A percentile compares a stretch with the other conserved stretches of the same genome.
Conservation (phyloP, 2,113 vertebrate species). For the Toxotes chatareus region DNA sequence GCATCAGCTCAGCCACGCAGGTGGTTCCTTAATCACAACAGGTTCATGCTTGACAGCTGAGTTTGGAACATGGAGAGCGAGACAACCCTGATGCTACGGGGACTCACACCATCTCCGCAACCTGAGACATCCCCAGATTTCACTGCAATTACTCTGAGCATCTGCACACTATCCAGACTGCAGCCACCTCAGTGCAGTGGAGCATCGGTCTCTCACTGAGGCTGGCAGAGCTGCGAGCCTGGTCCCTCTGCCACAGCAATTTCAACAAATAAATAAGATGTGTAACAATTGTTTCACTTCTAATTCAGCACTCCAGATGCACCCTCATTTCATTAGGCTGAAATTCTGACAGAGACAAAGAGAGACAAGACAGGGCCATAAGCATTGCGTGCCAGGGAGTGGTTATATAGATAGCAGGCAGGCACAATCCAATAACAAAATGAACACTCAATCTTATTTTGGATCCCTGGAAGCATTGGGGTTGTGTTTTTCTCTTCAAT, state of each 20-base stretch:
- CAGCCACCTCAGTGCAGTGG: conserved; percentile 38
- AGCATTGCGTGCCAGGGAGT: conserved; percentile 51
- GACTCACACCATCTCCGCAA: neutral
- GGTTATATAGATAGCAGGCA: conserved; percentile 48
- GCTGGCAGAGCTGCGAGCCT: conserved; percentile 9
- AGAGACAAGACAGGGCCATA: conserved; percentile 46
- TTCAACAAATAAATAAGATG: conserved; percentile 57
- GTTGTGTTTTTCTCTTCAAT: conserved; percentile 51
- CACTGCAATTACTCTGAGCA: conserved; percentile 53
- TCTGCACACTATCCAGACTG: conserved; percentile 23
- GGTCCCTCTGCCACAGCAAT: conserved; percentile 11
- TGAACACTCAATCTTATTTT: conserved; percentile 66
- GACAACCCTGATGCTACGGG: conserved; percentile 4
- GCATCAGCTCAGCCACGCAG: conserved; percentile 25
- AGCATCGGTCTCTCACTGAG: neutral
- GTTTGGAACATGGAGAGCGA: conserved; percentile 1
- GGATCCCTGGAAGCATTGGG: conserved; percentile 46
- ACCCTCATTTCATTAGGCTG: conserved; percentile 59
- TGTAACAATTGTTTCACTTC: conserved; percentile 48
- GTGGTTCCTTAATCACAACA: conserved; percentile 28
- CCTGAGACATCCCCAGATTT: conserved; percentile 45
- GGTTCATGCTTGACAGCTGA: conserved; percentile 26
- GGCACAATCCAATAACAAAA: conserved; percentile 61
- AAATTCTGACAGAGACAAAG: conserved; percentile 58
- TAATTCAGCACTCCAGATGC: conserved; percentile 35